Conservation (phyloP, 2,797 vertebrate species). For the Spinus olivaceus region DNA sequence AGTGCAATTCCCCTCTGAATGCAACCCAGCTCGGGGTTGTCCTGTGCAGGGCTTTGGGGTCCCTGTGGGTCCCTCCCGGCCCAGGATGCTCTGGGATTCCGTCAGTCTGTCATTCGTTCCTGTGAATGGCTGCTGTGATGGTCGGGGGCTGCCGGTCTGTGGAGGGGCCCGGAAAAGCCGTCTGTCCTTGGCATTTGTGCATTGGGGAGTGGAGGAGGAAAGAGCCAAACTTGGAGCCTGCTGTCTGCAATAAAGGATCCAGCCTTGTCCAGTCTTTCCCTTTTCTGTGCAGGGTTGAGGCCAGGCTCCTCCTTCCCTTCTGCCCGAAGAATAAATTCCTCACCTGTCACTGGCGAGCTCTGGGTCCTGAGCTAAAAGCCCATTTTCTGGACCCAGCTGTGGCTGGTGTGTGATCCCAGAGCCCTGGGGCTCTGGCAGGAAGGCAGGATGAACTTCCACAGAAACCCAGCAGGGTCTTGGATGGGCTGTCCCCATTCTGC, state of each 20-base stretch:
- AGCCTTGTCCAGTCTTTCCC: accelerated
- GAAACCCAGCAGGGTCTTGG: background rate
- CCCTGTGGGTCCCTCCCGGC: accelerated
- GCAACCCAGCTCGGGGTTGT: background rate
- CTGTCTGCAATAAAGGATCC: background rate
- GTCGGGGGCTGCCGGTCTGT: accelerated
- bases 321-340: background rate
- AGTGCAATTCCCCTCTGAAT: background rate
- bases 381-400: background rate
- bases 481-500: accelerated
- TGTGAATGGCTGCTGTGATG: accelerated
- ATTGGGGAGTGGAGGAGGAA: background rate
- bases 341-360: background rate
- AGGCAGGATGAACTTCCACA: accelerated
- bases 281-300: accelerated
- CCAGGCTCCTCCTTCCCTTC: background rate
- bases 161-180: accelerated
- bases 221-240: background rate
- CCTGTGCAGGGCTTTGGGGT: background rate
- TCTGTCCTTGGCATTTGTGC: accelerated
- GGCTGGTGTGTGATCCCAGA: accelerated
- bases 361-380: accelerated
- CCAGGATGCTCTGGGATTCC: accelerated
- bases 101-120: background rate
- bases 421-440: background rate